Evolutionary conservation across 2,888 invertebrate genomes (phyloP).

Genomic region (Spisula subtruncata): DNA sequence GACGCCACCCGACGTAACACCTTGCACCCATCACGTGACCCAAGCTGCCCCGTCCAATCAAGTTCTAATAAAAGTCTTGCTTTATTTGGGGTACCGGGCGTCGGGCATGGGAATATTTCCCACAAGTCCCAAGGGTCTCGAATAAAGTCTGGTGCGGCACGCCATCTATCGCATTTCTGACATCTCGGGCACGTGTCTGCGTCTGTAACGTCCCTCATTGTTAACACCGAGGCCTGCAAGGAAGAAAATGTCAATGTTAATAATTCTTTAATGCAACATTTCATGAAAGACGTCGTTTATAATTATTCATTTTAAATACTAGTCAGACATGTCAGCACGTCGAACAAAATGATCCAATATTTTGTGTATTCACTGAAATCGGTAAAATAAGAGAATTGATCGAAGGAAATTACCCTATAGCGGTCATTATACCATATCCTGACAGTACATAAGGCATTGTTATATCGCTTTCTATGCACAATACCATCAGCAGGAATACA

Average conservation of each 20-base stretch:
- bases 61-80: slow-evolving; percentile 64
- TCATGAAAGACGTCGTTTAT: background rate
- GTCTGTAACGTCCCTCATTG: slow-evolving; percentile 56
- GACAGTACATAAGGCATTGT: too few relatives aligned
- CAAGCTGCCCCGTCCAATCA: slow-evolving; percentile 70
- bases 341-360: background rate
- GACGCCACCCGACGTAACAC: slow-evolving; percentile 66
- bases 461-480: too few relatives aligned
- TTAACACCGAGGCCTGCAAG: slow-evolving; percentile 36
- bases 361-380: too few relatives aligned
- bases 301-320: slow-evolving; percentile 4
- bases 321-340: background rate
- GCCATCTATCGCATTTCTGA: slow-evolving; percentile 70
- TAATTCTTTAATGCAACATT: background rate
- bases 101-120: slow-evolving; percentile 72
- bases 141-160: slow-evolving; percentile 61
- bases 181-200: slow-evolving; percentile 68
- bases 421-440: too few relatives aligned
- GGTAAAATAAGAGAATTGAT: too few relatives aligned
- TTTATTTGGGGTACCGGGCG: slow-evolving; percentile 63
- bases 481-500: too few relatives aligned
- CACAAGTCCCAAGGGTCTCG: slow-evolving; percentile 69
- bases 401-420: too few relatives aligned
- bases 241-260: slow-evolving; percentile 26
- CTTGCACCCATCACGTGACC: slow-evolving; percentile 62